Base-by-base conservation (phyloP, 1,140 invertebrate species). In the Portunus trituberculatus region DNA sequence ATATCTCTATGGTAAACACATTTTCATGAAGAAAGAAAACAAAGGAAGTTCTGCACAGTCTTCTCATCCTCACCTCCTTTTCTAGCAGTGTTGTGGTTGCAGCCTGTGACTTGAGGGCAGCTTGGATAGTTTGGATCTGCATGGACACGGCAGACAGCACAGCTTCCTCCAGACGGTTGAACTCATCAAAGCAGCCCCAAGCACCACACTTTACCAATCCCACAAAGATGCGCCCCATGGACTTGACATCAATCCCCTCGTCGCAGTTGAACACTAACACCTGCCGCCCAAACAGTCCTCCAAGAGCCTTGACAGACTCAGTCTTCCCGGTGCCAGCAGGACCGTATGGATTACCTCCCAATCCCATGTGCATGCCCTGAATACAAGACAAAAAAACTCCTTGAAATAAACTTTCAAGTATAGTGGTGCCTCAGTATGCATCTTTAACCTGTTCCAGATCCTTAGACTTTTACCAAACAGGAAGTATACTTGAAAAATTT, bases 131-230 rank as follows among this genome's bases (percentile, higher is more conserved):
- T 96, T 99, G 98, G 96, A 99, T 98, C 96, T 99, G 97, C 98
- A 98, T 99, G 0, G 99, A 98, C 6, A 99, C 98, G 8, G 99
- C 98, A 29, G 99, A 99, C 67, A 99, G 97, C 7, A 99, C 99
- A 83, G 98, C 98, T 97, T 99, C 98, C 96, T 99, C 98, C 28
- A 99, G 97, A 16, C 99, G 98, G 97, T 99, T 99, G 97, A 99
- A 99, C 97, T 99, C 99, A 97, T 99, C 99, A 97, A 99, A 99
- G 97, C 99, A 99, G 46, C 99, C 99, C 99, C 99, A 99, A 67
- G 99, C 99, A n/a, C 99, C 99, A 97, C 98, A 98, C 97, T 99
- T 98, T 0, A 99, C 98, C 83, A 99, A 96, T 0, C 99, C 99
- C 52, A 98, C 98, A 91, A 99, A 98, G 96, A 99, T 99, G 92